A percentile compares a stretch with the other conserved stretches of the same genome.
phyloP scores from a whole-genome alignment of 1,140 invertebrate species.

The Heliconius hermathena region DNA sequence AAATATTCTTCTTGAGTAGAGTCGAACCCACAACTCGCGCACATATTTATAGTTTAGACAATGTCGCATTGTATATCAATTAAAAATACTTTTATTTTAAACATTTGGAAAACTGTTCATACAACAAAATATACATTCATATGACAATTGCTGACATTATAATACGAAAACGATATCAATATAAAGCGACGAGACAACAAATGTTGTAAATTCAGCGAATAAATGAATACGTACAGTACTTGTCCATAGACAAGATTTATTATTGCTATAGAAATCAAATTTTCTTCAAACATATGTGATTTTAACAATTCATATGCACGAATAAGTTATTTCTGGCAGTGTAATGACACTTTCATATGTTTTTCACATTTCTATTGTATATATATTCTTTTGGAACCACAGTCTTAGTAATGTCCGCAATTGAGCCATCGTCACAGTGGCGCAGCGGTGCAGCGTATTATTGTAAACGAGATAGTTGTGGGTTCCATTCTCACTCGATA shows the following conservation, averaged over 20 bases:
- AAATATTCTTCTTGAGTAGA: too few relatives aligned
- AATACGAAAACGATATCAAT: neutral
- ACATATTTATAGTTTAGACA: too few relatives aligned
- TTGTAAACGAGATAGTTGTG: too few relatives aligned
- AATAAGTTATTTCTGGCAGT: neutral
- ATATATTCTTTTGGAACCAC: neutral
- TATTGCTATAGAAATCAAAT: neutral
- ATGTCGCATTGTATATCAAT: too few relatives aligned
- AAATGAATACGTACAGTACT: neutral
- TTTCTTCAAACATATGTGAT: constrained; percentile 1
- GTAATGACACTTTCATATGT: neutral
- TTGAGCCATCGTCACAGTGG: too few relatives aligned
- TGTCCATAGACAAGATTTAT: constrained; percentile 8
- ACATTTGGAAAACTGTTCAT: neutral
- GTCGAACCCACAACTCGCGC: too few relatives aligned
- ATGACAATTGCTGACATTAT: neutral
- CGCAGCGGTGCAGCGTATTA: too few relatives aligned
- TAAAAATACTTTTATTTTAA: too few relatives aligned
- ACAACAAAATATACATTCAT: neutral
- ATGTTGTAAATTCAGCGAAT: neutral
- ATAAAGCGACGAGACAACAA: neutral
- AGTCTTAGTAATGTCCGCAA: too few relatives aligned
- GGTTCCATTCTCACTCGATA: too few relatives aligned
- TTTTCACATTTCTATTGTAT: neutral
- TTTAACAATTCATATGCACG: neutral